Base-by-base conservation (phyloP, 2,888 invertebrate species). In the Mesochorus sp. region DNA sequence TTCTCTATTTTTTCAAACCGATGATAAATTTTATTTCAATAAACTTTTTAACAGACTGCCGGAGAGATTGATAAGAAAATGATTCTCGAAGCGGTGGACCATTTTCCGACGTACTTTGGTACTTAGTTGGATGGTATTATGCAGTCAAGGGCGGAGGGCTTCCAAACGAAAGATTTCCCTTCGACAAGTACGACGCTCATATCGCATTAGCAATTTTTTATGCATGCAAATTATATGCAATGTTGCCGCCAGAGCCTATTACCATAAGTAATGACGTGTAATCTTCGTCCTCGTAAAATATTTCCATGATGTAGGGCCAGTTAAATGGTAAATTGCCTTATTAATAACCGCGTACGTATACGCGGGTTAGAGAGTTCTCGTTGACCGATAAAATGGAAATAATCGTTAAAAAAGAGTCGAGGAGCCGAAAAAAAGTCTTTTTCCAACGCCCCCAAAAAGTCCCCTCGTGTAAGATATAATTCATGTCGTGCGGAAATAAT, bases 271-370 rank as follows among this genome's bases (percentile, higher is more conserved):
- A 53, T 12, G 47, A 49, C 34, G 26, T 26, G 10, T 47, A 59
- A 70, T 59, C 37, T 70, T 49, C 19, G 37, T 37, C 6, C 12
- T 0, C 8, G 17, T n/a, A 37, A 37, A 37, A 68, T 68, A 57
- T 44, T 31, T 44, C 31, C 31, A n/a, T n/a, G n/a, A n/a, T n/a
- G n/a, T n/a, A n/a, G n/a, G n/a, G n/a, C n/a, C n/a, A n/a, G n/a
- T n/a, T n/a, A 2, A 37, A 37, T 37, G 37, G 12, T 10, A n/a
- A 3, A 49, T 24, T 24, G 21, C 8, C 12, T 10, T 10, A 10
- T 49, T 21, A n/a, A 47, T 8, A 6, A 47, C 4, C 47, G 47
- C 4, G 10, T 1, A 0, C 2, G 21, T n/a, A n/a, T n/a, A n/a
- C n/a, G n/a, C n/a, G n/a, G 8, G 10, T 21, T 49, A n/a, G 8